Base-by-base conservation (phyloP, 2,888 invertebrate genomes). In the Lasioglossum figueresi region DNA sequence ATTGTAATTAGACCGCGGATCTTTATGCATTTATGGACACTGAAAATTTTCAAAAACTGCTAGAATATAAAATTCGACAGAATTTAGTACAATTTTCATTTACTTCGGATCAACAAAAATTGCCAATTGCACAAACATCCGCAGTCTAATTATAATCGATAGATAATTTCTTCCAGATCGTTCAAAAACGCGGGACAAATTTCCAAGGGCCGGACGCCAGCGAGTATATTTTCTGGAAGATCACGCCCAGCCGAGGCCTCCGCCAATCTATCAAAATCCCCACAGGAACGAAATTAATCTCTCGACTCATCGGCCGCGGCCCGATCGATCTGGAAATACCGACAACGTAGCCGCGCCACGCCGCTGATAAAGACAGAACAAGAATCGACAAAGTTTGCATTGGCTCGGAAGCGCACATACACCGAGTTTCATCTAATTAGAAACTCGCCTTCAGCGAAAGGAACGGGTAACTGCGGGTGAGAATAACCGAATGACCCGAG, bases 341-440 rank as follows among this genome's bases (percentile, higher is more conserved):
- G 34, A 66, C 45, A 73, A 43, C 43, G 79, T 45, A 63, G 40
- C 19, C 27, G 34, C 59, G 10, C 45, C n/a, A 16, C 6, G 3
- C 48, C n/a, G 45, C 71, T 72, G 31, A 78, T 76, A 82, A 77
- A 80, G 80, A 85, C 76, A 23, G 78, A 84, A 76, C 77, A 84
- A 52, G 84, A 84, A 83, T 59, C 19, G 45, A 0, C 71, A 6
- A 70, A 85, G 79, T 79, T 83, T 79, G 72, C 72, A 27, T 34
- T 52, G 66, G 27, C 12, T 4, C 43, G 0, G 0, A 4, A 43
- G 16, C 56, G 23, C 56, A 3, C n/a, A 4, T 37, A 27, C 73
- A 23, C 70, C 4, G 68, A 52, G 77, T 52, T 52, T 19, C 59
- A 52, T 73, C 80, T 76, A 89, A 89, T 88, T 89, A 88, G 82